Conservation (phyloP, 1,140 invertebrate species). For the Aphelenchoides fujianensis region DNA sequence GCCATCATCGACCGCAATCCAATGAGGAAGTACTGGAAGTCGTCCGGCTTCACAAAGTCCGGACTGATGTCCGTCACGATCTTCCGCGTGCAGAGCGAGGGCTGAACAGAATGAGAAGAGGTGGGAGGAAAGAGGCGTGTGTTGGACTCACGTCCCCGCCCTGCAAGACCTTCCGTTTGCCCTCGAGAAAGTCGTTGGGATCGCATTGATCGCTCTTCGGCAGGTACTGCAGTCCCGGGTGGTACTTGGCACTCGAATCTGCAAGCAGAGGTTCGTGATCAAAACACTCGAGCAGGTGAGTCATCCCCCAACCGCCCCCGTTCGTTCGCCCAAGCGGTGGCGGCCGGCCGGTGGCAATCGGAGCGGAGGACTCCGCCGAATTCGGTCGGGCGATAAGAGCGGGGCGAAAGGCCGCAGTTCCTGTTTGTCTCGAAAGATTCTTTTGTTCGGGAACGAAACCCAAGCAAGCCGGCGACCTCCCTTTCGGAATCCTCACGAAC, state of each 20-base stretch:
- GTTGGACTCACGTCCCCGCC: background rate
- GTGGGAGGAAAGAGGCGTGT: background rate
- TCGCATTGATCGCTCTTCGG: background rate
- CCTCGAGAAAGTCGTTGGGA: background rate
- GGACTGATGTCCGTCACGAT: conserved; percentile 13
- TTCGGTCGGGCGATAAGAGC: background rate
- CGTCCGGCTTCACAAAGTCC: conserved; percentile 8
- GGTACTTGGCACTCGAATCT: background rate
- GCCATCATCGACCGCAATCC: background rate
- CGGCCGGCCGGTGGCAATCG: too few species aligned
- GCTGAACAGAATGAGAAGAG: conserved; percentile 10
- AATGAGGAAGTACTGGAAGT: conserved; percentile 2
- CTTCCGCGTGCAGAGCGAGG: conserved; percentile 14
- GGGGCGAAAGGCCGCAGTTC: background rate
- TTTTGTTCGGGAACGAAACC: too few species aligned
- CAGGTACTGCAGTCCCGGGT: background rate
- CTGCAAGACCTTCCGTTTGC: background rate
- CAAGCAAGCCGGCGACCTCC: background rate
- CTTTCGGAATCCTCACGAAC: background rate
- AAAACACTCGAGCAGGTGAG: too few species aligned
- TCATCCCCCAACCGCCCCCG: too few species aligned
- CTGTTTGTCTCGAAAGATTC: too few species aligned
- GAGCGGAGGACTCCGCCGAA: too few species aligned
- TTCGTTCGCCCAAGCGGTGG: too few species aligned
- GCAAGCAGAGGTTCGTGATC: too few species aligned